These are phyloP conservation scores for Bombyx mandarina DNA, from an alignment of 1,140 invertebrate species.

Conservation along the genomic window DNA sequence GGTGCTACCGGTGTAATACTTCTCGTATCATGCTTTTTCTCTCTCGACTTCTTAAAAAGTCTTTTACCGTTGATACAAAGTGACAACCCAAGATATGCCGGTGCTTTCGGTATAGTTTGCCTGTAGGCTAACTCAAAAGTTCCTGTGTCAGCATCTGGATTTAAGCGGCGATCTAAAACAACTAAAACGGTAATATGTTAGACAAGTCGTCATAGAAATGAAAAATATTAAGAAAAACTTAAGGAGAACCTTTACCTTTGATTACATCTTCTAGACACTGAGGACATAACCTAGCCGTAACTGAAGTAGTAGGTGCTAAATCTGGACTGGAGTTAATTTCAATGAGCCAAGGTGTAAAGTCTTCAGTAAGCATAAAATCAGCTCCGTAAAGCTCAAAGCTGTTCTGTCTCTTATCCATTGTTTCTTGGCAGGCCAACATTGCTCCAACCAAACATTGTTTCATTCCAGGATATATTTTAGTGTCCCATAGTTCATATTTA, in stretches of 20 bases:
- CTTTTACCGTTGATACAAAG: conserved; percentile 80
- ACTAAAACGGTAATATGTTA: conserved; percentile 71
- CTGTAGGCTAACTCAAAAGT: conserved; percentile 89
- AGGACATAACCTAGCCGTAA: conserved; percentile 88
- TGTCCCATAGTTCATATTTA: conserved; percentile 82
- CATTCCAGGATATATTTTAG: conserved; percentile 91
- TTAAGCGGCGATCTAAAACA: conserved; percentile 84
- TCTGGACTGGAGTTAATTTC: conserved; percentile 96
- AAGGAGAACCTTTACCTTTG: conserved; percentile 76
- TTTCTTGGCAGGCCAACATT: conserved; percentile 87
- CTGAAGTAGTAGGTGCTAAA: conserved; percentile 89
- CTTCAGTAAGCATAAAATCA: conserved; percentile 93
- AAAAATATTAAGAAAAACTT: too few species aligned
- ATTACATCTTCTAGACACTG: conserved; percentile 92
- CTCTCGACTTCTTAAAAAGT: conserved; percentile 55
- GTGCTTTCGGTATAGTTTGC: conserved; percentile 78
- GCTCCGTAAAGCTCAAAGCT: conserved; percentile 95
- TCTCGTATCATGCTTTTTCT: conserved; percentile 43
- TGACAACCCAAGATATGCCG: conserved; percentile 87
- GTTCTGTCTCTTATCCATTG: conserved; percentile 88
- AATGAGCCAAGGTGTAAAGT: conserved; percentile 92
- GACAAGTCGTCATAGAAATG: too few species aligned
- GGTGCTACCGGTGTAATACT: conserved; percentile 30
- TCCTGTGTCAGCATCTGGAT: conserved; percentile 87
- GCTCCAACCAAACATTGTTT: conserved; percentile 89